A percentile compares a stretch with the other conserved stretches of the same genome.
phyloP scores from a whole-genome alignment of 2,888 invertebrate species.

The Leucophenga maculata region DNA sequence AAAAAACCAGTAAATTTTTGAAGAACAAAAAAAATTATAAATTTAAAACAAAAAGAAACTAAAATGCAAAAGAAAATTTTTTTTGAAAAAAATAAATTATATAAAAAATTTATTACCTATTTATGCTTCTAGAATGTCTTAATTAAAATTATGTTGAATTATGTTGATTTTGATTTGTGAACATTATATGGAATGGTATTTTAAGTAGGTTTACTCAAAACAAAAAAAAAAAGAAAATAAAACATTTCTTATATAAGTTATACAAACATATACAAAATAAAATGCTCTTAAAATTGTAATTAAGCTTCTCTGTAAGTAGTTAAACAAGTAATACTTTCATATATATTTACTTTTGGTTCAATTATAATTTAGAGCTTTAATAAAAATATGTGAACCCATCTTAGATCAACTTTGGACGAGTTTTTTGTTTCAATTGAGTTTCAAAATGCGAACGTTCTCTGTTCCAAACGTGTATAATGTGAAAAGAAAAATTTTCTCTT shows the following conservation, averaged over 20 bases:
- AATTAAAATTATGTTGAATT: slow-evolving; percentile 38
- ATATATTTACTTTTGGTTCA: too few relatives aligned
- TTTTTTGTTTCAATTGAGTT: too few relatives aligned
- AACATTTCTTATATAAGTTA: slow-evolving; percentile 28
- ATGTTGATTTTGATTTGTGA: slow-evolving; percentile 16
- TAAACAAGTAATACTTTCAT: neutral
- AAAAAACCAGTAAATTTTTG: too few relatives aligned
- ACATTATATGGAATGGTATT: slow-evolving; percentile 34
- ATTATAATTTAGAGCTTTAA: neutral
- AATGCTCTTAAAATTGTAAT: neutral
- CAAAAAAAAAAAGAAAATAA: too few relatives aligned
- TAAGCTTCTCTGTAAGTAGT: slow-evolving; percentile 36
- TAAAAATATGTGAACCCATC: slow-evolving; percentile 48
- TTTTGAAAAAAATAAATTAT: too few relatives aligned
- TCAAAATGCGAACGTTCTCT: too few relatives aligned
- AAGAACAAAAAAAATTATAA: too few relatives aligned
- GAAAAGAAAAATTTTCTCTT: too few relatives aligned
- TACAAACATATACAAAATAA: neutral
- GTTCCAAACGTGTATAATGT: too few relatives aligned
- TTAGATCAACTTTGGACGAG: slow-evolving; percentile 23
- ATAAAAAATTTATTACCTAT: slow-evolving; percentile 9
- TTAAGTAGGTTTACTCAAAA: slow-evolving; percentile 32
- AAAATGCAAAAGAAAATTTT: too few relatives aligned
- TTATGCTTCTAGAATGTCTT: slow-evolving; percentile 38
- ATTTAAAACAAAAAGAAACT: too few relatives aligned